Evolutionary conservation across 2,888 invertebrate genomes (phyloP), one percentile per base, ranked within the genome.

Genomic region (Busseola fusca): DNA sequence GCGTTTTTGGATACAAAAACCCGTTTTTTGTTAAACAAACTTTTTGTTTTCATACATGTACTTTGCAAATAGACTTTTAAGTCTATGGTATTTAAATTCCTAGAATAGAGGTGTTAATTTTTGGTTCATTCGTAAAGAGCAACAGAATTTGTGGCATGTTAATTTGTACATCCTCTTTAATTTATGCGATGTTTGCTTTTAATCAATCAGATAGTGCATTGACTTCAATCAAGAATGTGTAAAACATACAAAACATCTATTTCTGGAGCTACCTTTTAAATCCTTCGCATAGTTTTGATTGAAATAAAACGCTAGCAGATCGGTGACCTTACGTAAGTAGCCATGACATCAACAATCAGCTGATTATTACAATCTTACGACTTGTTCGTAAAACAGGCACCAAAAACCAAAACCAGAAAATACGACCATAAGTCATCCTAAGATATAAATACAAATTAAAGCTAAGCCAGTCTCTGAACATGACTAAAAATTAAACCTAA

Each of bases 401-500:
- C 27, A 3, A 64, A 68, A 80, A 67, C 54, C 18, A 40, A 66
- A 72, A 67, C 66, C 68, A 62, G 50, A 74, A 54, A 69, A 57
- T 63, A 21, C 45, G 52, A 78, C 64, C 70, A 64, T 25, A 54
- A 45, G 27, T 54, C 64, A 57, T 62, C 42, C 63, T 60, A 65
- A 58, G 21, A 64, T 54, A 64, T 42, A 66, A 69, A 82, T 64
- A 80, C 69, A 79, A 74, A n/a, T 45, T 25, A 65, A 75, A 80
- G 50, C 34, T n/a, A 66, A 78, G 77, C 69, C 71, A 60, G 72
- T 73, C 65, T 25, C 16, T 63, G 67, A 75, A 59, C 64, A 73
- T 64, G 52, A 60, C 63, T 64, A 68, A 77, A 76, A 70, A 52
- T 70, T 69, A 86, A 85, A 73, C 72, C 81, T 80, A 71, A 84